These are phyloP conservation scores for Portevinia maculata DNA, from an alignment of 2,888 invertebrate genomes.

Conservation along the genomic window DNA sequence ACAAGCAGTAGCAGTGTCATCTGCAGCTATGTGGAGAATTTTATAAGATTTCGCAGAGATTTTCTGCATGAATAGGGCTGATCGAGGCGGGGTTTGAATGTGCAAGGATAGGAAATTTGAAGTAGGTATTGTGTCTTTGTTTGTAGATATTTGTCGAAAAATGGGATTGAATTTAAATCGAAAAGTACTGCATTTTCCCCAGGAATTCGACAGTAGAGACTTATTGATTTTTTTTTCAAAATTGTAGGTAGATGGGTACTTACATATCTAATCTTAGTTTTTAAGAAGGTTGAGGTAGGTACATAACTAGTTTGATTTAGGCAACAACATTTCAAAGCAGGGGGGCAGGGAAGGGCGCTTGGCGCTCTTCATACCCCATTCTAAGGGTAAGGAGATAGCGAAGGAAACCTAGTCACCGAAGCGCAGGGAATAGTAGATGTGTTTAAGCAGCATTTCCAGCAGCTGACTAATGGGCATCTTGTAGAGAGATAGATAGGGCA, in stretches of 20 bases:
- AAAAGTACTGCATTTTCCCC: not conserved
- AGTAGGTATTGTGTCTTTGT: not conserved
- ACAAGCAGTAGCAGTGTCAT: constrained; percentile 21
- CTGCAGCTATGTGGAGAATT: constrained; percentile 65
- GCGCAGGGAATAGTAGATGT: too few relatives aligned
- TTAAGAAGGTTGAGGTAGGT: too few relatives aligned
- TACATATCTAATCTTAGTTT: not conserved
- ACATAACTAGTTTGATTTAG: too few relatives aligned
- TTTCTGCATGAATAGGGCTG: constrained; percentile 13
- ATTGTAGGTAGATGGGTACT: not conserved
- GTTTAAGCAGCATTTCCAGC: too few relatives aligned
- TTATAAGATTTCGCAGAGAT: constrained; percentile 58
- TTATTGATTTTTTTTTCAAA: not conserved
- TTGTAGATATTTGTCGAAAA: not conserved
- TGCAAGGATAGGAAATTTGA: constrained; percentile 9
- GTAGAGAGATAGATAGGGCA: too few relatives aligned
- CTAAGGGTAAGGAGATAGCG: too few relatives aligned
- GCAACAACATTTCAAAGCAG: too few relatives aligned
- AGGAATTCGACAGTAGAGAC: not conserved
- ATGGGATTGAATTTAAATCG: constrained; percentile 7
- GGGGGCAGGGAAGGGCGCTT: too few relatives aligned
- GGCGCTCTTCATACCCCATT: too few relatives aligned
- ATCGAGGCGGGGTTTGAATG: not conserved
- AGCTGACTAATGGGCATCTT: too few relatives aligned
- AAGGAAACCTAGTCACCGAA: too few relatives aligned